A percentile compares a stretch with the other conserved stretches of the same genome.
These are phyloP conservation scores for Hirtodrosophila histrioides DNA, from an alignment of 2,888 invertebrate genomes.

Conservation along the genomic window DNA sequence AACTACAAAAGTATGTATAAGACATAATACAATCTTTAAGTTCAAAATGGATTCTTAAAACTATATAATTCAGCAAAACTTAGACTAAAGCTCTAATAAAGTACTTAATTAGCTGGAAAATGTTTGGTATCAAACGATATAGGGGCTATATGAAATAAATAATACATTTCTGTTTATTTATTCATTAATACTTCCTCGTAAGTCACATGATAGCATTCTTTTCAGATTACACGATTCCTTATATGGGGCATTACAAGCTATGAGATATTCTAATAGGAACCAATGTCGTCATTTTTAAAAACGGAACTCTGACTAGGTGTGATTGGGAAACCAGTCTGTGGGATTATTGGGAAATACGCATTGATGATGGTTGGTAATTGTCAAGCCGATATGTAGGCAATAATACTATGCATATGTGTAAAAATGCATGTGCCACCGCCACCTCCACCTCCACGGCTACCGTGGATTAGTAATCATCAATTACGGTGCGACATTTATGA, in stretches of 20 bases:
- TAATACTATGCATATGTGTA: conserved; percentile 25
- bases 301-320: conserved; percentile 27
- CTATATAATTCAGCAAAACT: no score
- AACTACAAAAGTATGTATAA: no score
- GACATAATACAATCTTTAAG: no score
- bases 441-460: conserved; percentile 15
- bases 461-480: conserved; percentile 70
- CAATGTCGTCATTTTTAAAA: conserved; percentile 15
- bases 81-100: no score
- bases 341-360: conserved; percentile 42
- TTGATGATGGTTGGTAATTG: conserved; percentile 34
- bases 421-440: neutral
- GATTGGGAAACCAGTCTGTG: conserved; percentile 16
- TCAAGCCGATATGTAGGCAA: conserved; percentile 15
- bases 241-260: neutral
- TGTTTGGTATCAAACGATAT: no score
- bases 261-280: conserved; percentile 28
- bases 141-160: no score
- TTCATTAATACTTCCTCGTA: no score
- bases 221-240: conserved; percentile 1
- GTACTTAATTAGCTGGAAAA: no score
- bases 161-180: no score
- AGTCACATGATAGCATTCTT: neutral
- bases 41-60: no score
- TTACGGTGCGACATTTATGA: conserved; percentile 68